A percentile compares a stretch with the other conserved stretches of the same genome.
Evolutionary conservation across 1,140 invertebrate genomes (phyloP).

Genomic region (Panulirus ornatus): DNA sequence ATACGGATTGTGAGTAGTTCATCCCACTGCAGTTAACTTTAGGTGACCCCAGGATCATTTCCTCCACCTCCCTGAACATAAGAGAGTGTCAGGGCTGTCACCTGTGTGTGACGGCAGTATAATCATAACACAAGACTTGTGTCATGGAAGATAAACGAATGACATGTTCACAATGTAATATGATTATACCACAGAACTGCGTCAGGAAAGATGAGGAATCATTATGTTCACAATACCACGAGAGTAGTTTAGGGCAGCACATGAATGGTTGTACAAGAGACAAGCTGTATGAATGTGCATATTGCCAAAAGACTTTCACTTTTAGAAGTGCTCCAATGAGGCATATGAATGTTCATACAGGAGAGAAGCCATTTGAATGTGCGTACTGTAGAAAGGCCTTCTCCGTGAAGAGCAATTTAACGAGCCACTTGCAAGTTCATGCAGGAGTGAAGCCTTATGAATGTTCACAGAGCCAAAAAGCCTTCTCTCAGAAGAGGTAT

Average conservation of each 20-base stretch:
- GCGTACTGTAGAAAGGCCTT: slow-evolving; percentile 24
- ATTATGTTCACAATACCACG: slow-evolving; percentile 78
- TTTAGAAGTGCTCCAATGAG: background rate
- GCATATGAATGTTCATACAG: slow-evolving; percentile 12
- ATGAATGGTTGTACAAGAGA: slow-evolving; percentile 16
- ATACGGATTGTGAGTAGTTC: too few species aligned
- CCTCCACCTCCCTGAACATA: too few species aligned
- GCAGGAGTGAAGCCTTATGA: slow-evolving; percentile 10
- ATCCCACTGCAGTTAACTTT: too few species aligned
- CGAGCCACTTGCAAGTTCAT: slow-evolving; percentile 22
- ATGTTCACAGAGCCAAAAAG: slow-evolving; percentile 37
- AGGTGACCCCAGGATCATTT: too few species aligned
- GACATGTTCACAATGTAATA: slow-evolving; percentile 4
- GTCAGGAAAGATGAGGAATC: too few species aligned
- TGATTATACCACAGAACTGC: too few species aligned
- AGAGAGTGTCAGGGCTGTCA: too few species aligned
- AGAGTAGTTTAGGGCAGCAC: slow-evolving; percentile 33
- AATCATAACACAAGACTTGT: too few species aligned
- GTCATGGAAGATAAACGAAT: slow-evolving; percentile 8
- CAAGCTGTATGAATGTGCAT: slow-evolving; percentile 53
- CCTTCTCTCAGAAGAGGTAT: background rate
- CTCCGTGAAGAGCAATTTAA: slow-evolving; percentile 1
- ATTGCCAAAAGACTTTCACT: background rate
- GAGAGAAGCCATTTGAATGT: slow-evolving; percentile 38
- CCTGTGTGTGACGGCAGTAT: too few species aligned